These are phyloP conservation scores for Fissipunctia ypsillon DNA, from an alignment of 2,888 invertebrate species.

Conservation along the genomic window DNA sequence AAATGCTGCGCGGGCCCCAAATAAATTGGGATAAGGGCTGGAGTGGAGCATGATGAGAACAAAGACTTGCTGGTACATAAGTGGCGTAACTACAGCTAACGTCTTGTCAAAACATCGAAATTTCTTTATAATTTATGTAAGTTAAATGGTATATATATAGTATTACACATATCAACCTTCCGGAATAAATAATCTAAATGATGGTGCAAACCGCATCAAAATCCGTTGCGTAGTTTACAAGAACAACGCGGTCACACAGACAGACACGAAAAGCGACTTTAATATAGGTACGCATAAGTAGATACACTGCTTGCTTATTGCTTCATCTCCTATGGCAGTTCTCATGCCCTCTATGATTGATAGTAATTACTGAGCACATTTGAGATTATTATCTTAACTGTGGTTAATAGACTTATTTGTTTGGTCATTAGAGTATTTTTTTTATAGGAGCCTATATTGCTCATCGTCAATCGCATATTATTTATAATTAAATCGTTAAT, in stretches of 20 bases:
- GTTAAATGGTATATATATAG: background rate
- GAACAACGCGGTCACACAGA: background rate
- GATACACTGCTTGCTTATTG: too few species aligned
- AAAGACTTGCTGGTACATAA: background rate
- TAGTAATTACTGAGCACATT: conserved; percentile 26
- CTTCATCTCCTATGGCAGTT: background rate
- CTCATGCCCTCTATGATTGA: conserved; percentile 45
- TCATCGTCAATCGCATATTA: background rate
- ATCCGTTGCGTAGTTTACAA: background rate
- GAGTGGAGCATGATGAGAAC: background rate
- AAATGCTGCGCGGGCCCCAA: background rate
- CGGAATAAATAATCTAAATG: background rate
- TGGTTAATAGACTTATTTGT: conserved; percentile 42
- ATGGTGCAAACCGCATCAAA: background rate
- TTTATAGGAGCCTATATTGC: background rate
- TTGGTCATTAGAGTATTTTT: conserved; percentile 6
- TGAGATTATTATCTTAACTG: conserved; percentile 47
- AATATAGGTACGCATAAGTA: background rate
- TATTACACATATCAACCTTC: background rate
- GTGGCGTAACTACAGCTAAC: background rate
- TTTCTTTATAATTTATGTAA: background rate
- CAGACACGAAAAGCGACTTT: background rate
- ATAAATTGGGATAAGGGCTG: background rate
- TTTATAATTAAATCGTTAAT: background rate
- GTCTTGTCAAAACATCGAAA: background rate